Evolutionary conservation across 1,140 invertebrate species (phyloP).

Genomic region (Halictus rubicundus): DNA sequence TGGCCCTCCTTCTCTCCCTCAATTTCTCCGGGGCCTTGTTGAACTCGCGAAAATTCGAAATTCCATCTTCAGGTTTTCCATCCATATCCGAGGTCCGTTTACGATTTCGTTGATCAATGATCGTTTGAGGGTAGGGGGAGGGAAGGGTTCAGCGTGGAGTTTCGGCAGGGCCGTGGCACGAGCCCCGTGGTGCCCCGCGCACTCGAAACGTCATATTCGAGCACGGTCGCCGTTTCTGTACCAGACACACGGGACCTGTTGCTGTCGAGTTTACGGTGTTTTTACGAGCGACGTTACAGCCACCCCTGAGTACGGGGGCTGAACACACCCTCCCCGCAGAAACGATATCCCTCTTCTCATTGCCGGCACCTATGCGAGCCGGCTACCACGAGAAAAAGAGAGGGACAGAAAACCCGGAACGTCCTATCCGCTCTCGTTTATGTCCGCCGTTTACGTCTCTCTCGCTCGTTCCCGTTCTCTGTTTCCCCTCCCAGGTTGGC

Average conservation of each 20-base stretch:
- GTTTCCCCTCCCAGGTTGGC: neutral
- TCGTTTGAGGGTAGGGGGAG: neutral
- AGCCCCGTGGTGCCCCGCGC: constrained; percentile 35
- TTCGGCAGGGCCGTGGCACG: constrained; percentile 19
- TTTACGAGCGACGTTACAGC: constrained; percentile 80
- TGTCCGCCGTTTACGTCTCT: neutral
- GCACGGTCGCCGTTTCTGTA: constrained; percentile 44
- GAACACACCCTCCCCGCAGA: constrained; percentile 62
- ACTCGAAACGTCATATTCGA: constrained; percentile 67
- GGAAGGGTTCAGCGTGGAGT: neutral
- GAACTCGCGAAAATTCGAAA: too few relatives aligned
- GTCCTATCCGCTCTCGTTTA: constrained; percentile 14
- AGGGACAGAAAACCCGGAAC: constrained; percentile 33
- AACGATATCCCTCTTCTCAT: constrained; percentile 65
- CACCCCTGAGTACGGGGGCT: constrained; percentile 72
- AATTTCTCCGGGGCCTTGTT: too few relatives aligned
- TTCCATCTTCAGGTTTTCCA: too few relatives aligned
- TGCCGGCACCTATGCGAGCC: constrained; percentile 59
- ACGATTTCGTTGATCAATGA: neutral
- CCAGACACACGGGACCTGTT: constrained; percentile 79
- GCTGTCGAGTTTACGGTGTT: constrained; percentile 81
- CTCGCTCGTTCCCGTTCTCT: neutral
- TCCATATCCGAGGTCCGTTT: too few relatives aligned
- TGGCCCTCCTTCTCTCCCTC: too few relatives aligned
- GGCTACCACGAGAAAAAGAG: constrained; percentile 7